Evolutionary conservation across 2,888 invertebrate genomes (phyloP), one percentile per base, ranked within the genome.

Genomic region (Ichneumoninae sp.): DNA sequence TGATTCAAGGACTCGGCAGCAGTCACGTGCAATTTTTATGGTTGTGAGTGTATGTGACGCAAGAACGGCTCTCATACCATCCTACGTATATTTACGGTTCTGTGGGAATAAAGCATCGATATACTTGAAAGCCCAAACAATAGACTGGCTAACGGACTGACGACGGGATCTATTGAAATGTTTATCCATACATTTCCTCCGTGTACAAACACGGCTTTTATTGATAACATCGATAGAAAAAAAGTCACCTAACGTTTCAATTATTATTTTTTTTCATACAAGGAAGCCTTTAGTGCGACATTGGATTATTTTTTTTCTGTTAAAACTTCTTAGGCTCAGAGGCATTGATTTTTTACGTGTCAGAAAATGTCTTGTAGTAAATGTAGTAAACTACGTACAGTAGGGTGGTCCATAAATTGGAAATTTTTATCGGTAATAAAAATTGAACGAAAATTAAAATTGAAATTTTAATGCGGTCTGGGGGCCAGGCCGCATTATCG

Each of bases 1-100:
- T 76, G 68, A 75, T 83, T 80, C 83, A 80, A 83, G 83, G 80
- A 83, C 80, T 76, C 71, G 71, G 13, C 47, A 19, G 57, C 36
- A 60, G 70, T 60, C 30, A 69, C 70, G 62, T 26, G 13, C 22
- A 26, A 60, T 8, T 22, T 57, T 52, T 52, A 33, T 5, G 19
- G n/a, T n/a, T 33, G 36, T 54, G 19, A 40, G 40, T 1, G 30
- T 57, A 22, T 74, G 44, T n/a, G 16, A 44, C 44, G 50, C 16
- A 71, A 76, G 75, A 83, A 60, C 66, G 36, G 36, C 50, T 71
- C 50, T 40, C 26, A 71, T 60, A 68, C 40, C 75, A 71, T 80
- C 22, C 22, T 57, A 57, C 57, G 57, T 13, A 13, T 57, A 57
- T 26, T 22, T 57, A 26, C 26, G 57, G 26, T 57, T 57, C 26